These are phyloP conservation scores for Coregonus suidteri DNA, from an alignment of 2,797 vertebrate genomes.

Conservation along the genomic window DNA sequence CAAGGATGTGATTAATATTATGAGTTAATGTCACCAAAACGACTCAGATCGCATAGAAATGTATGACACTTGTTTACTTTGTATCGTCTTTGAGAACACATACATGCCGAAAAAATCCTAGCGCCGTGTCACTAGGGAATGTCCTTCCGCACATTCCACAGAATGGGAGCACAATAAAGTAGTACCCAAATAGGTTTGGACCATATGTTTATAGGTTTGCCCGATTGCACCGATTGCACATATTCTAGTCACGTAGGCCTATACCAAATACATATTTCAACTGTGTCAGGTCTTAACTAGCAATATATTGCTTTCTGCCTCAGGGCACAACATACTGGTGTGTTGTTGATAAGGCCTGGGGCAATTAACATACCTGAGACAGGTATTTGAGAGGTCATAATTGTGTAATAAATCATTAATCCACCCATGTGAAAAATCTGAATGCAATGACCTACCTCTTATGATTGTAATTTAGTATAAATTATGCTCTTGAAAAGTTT, in stretches of 20 bases:
- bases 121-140: conserved; percentile 53
- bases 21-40: conserved; percentile 22
- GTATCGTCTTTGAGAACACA: conserved; percentile 75
- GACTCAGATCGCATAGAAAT: conserved; percentile 21
- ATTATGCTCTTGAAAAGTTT: background rate
- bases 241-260: background rate
- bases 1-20: conserved; percentile 20
- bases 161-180: conserved; percentile 77
- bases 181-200: conserved; percentile 53
- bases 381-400: conserved; percentile 2
- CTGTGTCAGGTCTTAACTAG: background rate
- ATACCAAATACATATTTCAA: background rate
- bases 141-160: conserved; percentile 88
- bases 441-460: background rate
- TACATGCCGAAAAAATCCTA: conserved; percentile 71
- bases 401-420: conserved; percentile 11
- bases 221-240: background rate
- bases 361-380: background rate
- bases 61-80: conserved; percentile 64
- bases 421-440: background rate
- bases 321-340: conserved; percentile 3
- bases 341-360: background rate
- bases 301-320: background rate
- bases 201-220: background rate
- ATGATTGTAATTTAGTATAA: background rate